Evolutionary conservation across 1,140 invertebrate species (phyloP).

Genomic region (Drosophila melanica): DNA sequence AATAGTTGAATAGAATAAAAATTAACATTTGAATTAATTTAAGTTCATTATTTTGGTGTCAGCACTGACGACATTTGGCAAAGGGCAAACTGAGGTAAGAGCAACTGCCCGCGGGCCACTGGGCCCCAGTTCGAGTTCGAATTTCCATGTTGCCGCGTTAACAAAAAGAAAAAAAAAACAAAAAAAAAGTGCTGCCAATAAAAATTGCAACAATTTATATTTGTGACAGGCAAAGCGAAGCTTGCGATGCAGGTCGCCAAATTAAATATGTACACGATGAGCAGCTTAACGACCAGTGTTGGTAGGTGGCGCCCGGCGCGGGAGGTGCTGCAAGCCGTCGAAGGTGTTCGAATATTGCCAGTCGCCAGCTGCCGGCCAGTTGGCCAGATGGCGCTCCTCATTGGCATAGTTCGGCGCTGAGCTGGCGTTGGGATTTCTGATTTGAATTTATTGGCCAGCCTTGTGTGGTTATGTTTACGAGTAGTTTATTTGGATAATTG

Average conservation of each 20-base stretch:
- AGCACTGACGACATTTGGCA: conserved; percentile 61
- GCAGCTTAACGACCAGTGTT: conserved; percentile 11
- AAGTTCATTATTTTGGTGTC: conserved; percentile 37
- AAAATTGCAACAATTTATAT: conserved; percentile 75
- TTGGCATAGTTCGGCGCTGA: conserved; percentile 45
- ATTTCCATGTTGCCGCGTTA: conserved; percentile 32
- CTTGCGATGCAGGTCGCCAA: conserved; percentile 27
- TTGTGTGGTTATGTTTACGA: conserved; percentile 30
- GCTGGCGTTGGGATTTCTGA: conserved; percentile 43
- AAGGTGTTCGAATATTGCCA: neutral
- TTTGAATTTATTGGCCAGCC: conserved; percentile 56
- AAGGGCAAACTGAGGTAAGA: conserved; percentile 48
- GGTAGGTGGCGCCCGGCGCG: conserved; percentile 10
- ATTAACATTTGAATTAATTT: conserved; percentile 7
- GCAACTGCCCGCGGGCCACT: conserved; percentile 15
- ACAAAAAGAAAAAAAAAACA: no score
- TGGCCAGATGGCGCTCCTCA: conserved; percentile 48
- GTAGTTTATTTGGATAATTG: conserved; percentile 44
- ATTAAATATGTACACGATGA: conserved; percentile 46
- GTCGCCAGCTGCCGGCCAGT: conserved; percentile 10
- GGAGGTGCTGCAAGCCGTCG: conserved; percentile 5
- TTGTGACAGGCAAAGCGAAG: conserved; percentile 62
- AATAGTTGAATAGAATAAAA: neutral
- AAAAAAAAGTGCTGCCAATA: conserved; percentile 31
- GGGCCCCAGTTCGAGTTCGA: conserved; percentile 21